Percentiles rank a stretch among this genome's conserved stretches.
phyloP scores from a whole-genome alignment of 2,113 vertebrate genomes.

The Struthio camelus region DNA sequence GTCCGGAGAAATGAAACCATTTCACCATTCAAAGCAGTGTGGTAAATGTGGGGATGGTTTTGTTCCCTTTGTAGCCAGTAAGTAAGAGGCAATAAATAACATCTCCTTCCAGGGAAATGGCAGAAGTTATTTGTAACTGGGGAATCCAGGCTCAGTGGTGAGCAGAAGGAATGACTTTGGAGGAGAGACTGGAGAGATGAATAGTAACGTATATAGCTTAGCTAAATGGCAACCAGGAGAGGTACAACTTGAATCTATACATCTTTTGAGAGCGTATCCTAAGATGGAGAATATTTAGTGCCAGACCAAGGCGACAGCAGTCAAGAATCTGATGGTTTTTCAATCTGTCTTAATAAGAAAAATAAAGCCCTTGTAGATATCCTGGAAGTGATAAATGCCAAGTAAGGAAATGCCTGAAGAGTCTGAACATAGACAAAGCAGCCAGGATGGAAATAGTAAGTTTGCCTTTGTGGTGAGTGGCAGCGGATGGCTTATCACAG shows the following conservation, averaged over 20 bases:
- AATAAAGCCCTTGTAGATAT: neutral
- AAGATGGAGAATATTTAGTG: constrained; percentile 23
- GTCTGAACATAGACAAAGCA: neutral
- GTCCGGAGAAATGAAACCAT: neutral
- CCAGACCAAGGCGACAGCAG: neutral
- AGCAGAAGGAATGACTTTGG: neutral
- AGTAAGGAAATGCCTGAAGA: constrained; percentile 20
- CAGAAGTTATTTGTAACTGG: neutral
- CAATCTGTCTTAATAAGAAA: neutral
- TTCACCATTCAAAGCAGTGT: neutral
- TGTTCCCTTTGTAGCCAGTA: neutral
- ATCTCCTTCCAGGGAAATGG: constrained; percentile 1
- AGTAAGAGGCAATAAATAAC: constrained; percentile 46
- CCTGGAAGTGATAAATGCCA: neutral
- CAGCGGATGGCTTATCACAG: neutral
- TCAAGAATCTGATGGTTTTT: neutral
- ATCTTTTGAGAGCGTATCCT: neutral
- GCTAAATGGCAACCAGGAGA: constrained; percentile 15
- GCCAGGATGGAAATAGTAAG: neutral
- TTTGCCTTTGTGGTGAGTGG: neutral
- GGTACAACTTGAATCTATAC: neutral
- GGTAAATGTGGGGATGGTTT: neutral
- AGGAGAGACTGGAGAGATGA: neutral
- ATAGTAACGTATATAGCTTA: constrained; percentile 3
- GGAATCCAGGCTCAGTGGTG: neutral